Base-by-base conservation (phyloP, 1,140 invertebrate species). In the Dreissena polymorpha region DNA sequence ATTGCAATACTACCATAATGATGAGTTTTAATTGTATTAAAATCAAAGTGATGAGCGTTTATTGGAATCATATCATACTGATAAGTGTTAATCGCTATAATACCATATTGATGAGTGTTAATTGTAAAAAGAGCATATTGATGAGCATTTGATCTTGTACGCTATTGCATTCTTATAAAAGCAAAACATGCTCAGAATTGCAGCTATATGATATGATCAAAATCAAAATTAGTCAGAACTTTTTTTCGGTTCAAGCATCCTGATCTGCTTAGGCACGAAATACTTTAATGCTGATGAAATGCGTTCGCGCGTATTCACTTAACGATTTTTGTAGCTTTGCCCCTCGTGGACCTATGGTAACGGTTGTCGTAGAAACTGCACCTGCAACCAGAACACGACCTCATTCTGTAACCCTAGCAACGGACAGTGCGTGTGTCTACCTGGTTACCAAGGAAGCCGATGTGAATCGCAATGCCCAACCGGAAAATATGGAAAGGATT, bases 341-440 rank as follows among this genome's bases (percentile, higher is more conserved):
- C 65, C 81, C 63, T 68, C 84, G 29, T 83, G 86, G 60, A 86
- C 65, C 16, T 90, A 79, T 68, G 88, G 87, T 23, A 68, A 76
- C 29, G 53, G 60, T 12, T 90, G 87, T 70, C 50, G 27, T 63
- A 10, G 91, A 72, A 85, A 86, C 70, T 91, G 93, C 67, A 81
- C 90, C 27, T 95, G 94, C 89, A 86, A 92, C 57, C 94, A 93
- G 84, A 82, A 88, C 49, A 92, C 93, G 64, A 90, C 88, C 39
- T 88, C 90, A 8, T 75, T 73, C 12, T 99, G 98, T 93, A 95
- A 98, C 91, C 95, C 95, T 23, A 93, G 94, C 13, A 95, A 39
- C 39, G 39, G 39, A 8, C 39, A 39, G 39, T 39, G 39, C 39
- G 39, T 39, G 39, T 39, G 39, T 8, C 39, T 39, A 39, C 8